Evolutionary conservation across 2,888 invertebrate species (phyloP), one percentile per base, ranked within the genome.

Genomic region (Cerceris rybyensis): DNA sequence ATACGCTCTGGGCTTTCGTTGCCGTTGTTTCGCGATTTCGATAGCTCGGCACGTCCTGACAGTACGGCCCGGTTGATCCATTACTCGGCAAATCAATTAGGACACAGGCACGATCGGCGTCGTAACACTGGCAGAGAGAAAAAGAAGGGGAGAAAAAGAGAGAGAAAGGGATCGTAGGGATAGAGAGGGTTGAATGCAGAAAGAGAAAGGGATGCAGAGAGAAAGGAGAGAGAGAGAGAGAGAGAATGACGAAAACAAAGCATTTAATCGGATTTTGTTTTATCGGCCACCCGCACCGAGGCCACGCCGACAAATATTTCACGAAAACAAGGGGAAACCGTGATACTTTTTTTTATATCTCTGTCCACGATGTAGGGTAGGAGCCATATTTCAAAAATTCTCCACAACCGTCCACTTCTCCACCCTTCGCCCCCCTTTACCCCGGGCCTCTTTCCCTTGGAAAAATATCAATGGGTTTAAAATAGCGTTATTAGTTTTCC

Each of bases 181-280:
- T 2, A 52, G 39, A 52, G n/a, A 64, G 39, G 28, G 28, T 6
- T 7, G 28, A 39, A 11, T 46, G 11, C 8, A 46, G 42, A 46
- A 39, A 5, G 46, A 9, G 43, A 16, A n/a, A n/a, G n/a, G n/a
- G n/a, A n/a, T n/a, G n/a, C n/a, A 77, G 73, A 74, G 65, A 82
- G 72, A 71, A 66, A 64, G 73, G 65, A 46, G 42, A 46, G 43
- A 5, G 46, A 9, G 43, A 11, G 64, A 77, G 73, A 72, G 61
- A 80, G 72, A 74, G 70, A 59, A 72, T 70, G 86, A 82, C 82
- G 85, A 87, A 89, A 88, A 87, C 89, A 88, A 87, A 87, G 83
- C 87, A 81, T 85, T 89, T 87, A 88, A 89, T 87, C 80, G 87
- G 87, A 87, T 88, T 87, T 88, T 87, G 86, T 86, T 88, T 87